Evolutionary conservation across 2,888 invertebrate genomes (phyloP).

Genomic region (Phalera bucephala): DNA sequence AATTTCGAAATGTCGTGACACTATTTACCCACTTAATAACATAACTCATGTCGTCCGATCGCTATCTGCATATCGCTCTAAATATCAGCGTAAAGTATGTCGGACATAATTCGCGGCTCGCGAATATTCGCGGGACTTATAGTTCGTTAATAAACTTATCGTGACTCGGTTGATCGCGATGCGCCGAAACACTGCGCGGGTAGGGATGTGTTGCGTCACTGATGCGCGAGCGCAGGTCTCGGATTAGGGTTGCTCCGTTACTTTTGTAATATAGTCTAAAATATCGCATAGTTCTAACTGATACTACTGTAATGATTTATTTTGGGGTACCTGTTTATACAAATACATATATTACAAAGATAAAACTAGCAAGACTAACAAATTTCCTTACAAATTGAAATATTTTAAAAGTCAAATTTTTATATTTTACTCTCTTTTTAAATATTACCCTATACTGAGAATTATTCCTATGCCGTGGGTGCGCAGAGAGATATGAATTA

Average conservation of each 20-base stretch:
- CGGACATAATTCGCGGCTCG: conserved; percentile 12
- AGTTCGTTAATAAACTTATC: conserved; percentile 33
- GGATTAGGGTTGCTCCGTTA: neutral
- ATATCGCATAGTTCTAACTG: too few species aligned
- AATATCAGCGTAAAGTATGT: conserved; percentile 9
- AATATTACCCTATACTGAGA: too few species aligned
- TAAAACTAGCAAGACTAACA: too few species aligned
- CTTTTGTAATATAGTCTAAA: too few species aligned
- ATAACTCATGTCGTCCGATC: conserved; percentile 12
- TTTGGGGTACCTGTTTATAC: too few species aligned
- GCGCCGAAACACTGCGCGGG: conserved; percentile 17
- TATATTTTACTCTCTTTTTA: too few species aligned
- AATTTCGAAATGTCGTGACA: conserved; percentile 1
- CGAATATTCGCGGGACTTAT: conserved; percentile 4
- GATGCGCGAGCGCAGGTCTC: conserved; percentile 2
- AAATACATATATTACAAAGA: too few species aligned
- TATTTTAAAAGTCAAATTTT: too few species aligned
- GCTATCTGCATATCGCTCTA: conserved; percentile 18
- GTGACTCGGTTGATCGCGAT: conserved; percentile 20
- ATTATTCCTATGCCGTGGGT: too few species aligned
- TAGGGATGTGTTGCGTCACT: conserved; percentile 4
- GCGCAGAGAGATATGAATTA: too few species aligned
- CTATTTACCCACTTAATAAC: neutral
- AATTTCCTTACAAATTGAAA: too few species aligned
- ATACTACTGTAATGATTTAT: too few species aligned